Base-by-base conservation (phyloP, 2,113 vertebrate species). In the Campylomormyrus numenius region DNA sequence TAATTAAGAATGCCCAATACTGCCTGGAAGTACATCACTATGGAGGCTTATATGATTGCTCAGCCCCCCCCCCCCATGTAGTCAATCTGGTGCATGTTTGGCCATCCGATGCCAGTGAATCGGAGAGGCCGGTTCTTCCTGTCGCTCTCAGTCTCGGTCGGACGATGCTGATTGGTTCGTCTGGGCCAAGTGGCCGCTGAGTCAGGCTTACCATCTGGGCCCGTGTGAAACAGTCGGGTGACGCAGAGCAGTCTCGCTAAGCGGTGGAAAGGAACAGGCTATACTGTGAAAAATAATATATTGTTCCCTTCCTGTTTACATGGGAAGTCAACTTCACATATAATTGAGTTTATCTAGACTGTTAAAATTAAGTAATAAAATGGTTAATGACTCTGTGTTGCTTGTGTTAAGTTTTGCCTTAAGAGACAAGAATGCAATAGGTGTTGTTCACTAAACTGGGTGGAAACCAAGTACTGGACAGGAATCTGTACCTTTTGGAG, bases 291-390 rank as follows among this genome's bases (percentile, higher is more conserved):
- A 93, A 92, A 91, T 93, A 92, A 92, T 94, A 94, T 94, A 93
- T 94, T 94, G 92, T 93, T 95, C 94, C 93, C 93, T 94, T 96
- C 94, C 93, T 95, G 94, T 89, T 94, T 92, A 92, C 91, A 91
- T 94, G 93, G 93, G 93, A 92, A 93, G 92, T 92, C 85, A 91
- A 94, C 93, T 94, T 94, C 94, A 92, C 94, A 92, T 95, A 94
- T 95, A 95, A 95, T 93, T 93, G 93, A 96, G 93, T 95, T 95
- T 95, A 94, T 95, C n/a, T 95, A 95, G 94, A 94, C 93, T 95
- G 94, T 95, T 94, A 90, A 94, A 94, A 94, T 93, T 92, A 95
- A 91, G 90, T 95, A 96, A 96, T 96, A 96, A 96, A 95, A 92
- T 89, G 48, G 35, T 48, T 85, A 89, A 85, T 7, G 84, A 50